Base-by-base conservation (phyloP, 2,888 invertebrate species). In the Phania funesta region DNA sequence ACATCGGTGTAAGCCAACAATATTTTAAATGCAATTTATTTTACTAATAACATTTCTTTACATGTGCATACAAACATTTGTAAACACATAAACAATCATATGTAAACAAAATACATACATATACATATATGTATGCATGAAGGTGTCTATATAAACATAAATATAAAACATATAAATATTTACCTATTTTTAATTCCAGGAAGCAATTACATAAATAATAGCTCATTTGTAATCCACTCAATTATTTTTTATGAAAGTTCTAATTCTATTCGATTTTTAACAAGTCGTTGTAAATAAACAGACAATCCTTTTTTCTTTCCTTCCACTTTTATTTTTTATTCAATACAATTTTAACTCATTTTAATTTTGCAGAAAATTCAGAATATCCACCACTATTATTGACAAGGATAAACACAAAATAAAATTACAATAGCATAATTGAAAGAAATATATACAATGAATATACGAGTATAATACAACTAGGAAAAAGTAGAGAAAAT, bases 301-400 rank as follows among this genome's bases (percentile, higher is more conserved):
- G 29, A 41, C 18, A 11, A 44, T 52, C 22, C 8, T 29, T 52
- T 29, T 52, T 52, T 38, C n/a, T 13, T 35, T 35, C 2, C 11
- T 38, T 38, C n/a, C n/a, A 29, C 4, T 29, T 29, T 29, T 29
- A 29, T 29, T 44, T 44, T 32, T 3, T 18, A 1, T 29, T n/a
- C 9, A 18, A 20, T 48, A 29, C 11, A n/a, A 9, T 46, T 26
- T 29, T n/a, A 29, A 44, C 16, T 16, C 11, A 18, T 7, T 41
- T 16, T 41, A 24, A 35, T 56, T 46, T 78, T 70, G 56, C 77
- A 64, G 70, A 71, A 48, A n/a, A 29, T 16, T 38, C 2, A n/a
- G 20, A 62, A 71, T 44, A 78, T 44, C 64, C 29, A 70, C 68
- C 68, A 70, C 76, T 62, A 46, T 52, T 62, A 44, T 62, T 68